Percentiles rank a stretch among this genome's conserved stretches.
Conservation (phyloP, 2,888 invertebrate species). For the Lasioglossum villosulum region DNA sequence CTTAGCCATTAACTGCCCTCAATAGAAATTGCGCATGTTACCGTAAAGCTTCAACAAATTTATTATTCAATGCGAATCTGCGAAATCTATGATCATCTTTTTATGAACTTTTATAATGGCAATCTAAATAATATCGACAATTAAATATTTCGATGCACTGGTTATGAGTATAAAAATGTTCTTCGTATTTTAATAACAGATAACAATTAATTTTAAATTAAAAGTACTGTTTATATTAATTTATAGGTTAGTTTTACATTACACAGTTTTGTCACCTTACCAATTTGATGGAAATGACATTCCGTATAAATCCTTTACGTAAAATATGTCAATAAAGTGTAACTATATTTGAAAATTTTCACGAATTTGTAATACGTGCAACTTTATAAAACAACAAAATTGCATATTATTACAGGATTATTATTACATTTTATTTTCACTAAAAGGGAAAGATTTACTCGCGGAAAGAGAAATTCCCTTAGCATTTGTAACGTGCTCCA, state of each 20-base stretch:
- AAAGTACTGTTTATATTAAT: neutral
- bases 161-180: too few relatives aligned
- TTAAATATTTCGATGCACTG: neutral
- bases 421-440: neutral
- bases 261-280: neutral
- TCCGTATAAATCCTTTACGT: neutral
- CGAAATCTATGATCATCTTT: neutral
- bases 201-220: neutral
- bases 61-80: neutral
- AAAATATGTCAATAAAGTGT: too few relatives aligned
- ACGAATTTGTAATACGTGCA: neutral
- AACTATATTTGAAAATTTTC: too few relatives aligned
- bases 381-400: neutral
- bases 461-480: neutral
- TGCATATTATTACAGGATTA: neutral
- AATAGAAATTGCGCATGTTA: neutral
- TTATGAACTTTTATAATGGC: neutral
- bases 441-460: too few relatives aligned
- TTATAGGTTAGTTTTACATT: neutral
- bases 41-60: neutral
- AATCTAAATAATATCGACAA: too few relatives aligned
- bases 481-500: neutral
- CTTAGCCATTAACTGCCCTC: constrained; percentile 2
- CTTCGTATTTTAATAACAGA: neutral
- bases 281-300: neutral